Evolutionary conservation across 2,113 vertebrate species (phyloP).

Genomic region (Guaruba guarouba): DNA sequence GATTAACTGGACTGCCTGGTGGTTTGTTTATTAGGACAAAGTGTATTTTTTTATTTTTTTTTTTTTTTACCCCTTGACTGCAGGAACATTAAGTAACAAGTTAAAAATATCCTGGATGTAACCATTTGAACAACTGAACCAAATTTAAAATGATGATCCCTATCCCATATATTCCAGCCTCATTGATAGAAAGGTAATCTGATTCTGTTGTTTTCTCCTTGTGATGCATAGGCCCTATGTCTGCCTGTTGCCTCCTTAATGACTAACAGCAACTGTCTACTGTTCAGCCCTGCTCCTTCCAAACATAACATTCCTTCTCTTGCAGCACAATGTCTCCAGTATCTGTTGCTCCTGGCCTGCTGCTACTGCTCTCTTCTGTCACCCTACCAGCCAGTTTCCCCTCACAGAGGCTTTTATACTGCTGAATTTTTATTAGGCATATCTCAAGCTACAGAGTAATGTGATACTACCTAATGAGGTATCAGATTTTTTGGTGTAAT

Average conservation of each 20-base stretch:
- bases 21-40: not conserved
- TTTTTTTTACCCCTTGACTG: not conserved
- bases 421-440: not conserved
- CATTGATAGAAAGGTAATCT: not conserved
- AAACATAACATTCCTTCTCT: not conserved
- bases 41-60: not conserved
- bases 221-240: fast-evolving
- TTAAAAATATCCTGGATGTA: not conserved
- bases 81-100: not conserved
- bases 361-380: not conserved
- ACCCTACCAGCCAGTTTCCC: not conserved
- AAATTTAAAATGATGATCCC: not conserved
- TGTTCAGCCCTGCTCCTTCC: not conserved
- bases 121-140: not conserved
- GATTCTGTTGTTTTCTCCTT: not conserved
- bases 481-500: not conserved
- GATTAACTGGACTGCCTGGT: not conserved
- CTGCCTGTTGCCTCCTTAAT: not conserved
- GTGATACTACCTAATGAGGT: not conserved
- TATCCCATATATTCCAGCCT: not conserved
- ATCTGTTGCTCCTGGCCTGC: not conserved
- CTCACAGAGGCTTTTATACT: not conserved
- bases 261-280: not conserved
- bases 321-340: not conserved
- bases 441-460: not conserved